phyloP scores from a whole-genome alignment of 2,797 vertebrate genomes.

The Epinephelus coioides region DNA sequence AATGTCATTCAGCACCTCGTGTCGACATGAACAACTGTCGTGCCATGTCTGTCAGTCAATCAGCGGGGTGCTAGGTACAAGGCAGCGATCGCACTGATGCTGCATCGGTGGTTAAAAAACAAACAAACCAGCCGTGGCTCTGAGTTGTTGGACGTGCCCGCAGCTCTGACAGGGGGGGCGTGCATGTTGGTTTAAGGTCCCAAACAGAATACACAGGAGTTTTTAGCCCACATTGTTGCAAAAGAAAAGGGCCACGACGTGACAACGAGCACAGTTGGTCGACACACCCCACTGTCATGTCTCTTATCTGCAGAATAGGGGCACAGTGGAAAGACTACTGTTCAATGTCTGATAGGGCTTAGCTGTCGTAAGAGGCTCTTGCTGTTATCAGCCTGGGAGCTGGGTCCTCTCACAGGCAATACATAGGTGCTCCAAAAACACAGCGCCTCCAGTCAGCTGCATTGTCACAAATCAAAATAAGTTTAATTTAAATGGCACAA shows the following conservation, averaged over 20 bases:
- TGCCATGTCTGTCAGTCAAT: slow-evolving; percentile 38
- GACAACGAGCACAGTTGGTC: slow-evolving; percentile 49
- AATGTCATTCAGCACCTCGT: slow-evolving; percentile 70
- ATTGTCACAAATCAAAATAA: slow-evolving; percentile 9
- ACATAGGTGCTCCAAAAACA: slow-evolving; percentile 42
- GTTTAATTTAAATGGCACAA: not conserved
- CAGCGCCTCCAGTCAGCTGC: not conserved
- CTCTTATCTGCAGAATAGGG: slow-evolving; percentile 79
- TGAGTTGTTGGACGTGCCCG: not conserved
- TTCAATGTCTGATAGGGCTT: slow-evolving; percentile 75
- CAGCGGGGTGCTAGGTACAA: slow-evolving; percentile 22
- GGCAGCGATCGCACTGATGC: slow-evolving; percentile 19
- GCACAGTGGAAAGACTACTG: slow-evolving; percentile 79
- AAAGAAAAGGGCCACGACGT: slow-evolving; percentile 37
- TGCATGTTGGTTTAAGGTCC: slow-evolving; percentile 14
- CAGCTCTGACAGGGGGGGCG: slow-evolving; percentile 3
- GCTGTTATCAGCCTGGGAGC: slow-evolving; percentile 75
- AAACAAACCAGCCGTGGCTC: not conserved
- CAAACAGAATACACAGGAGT: not conserved
- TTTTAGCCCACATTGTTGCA: slow-evolving; percentile 17
- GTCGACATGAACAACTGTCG: slow-evolving; percentile 54
- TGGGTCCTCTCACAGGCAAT: slow-evolving; percentile 49
- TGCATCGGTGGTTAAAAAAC: slow-evolving; percentile 1
- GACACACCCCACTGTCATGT: slow-evolving; percentile 73
- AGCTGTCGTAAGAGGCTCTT: slow-evolving; percentile 71